Evolutionary conservation across 2,888 invertebrate species (phyloP).

Genomic region (Cryptocephalus primarius): DNA sequence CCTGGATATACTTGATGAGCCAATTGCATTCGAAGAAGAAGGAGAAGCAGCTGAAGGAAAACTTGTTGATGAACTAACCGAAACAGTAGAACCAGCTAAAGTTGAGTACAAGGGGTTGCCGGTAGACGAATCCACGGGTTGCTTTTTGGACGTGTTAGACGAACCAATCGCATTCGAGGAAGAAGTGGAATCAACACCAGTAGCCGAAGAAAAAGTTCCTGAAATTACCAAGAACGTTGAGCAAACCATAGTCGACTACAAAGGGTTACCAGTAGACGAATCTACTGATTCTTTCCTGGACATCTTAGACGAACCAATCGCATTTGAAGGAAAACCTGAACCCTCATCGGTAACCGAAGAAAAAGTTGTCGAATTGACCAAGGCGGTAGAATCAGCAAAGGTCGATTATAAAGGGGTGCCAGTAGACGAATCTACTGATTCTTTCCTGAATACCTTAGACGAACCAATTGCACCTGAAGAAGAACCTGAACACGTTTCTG

Average conservation of each 20-base stretch:
- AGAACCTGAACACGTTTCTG: slow-evolving; percentile 2
- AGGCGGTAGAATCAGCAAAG: slow-evolving; percentile 2
- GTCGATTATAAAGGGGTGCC: slow-evolving; percentile 18
- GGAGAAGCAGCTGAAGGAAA: background rate
- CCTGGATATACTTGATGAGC: slow-evolving; percentile 30
- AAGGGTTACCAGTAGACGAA: slow-evolving; percentile 20
- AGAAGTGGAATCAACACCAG: slow-evolving; percentile 1
- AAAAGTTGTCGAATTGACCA: background rate
- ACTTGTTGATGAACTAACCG: background rate
- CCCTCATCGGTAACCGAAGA: background rate
- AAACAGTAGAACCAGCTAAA: slow-evolving; percentile 1
- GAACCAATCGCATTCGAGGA: slow-evolving; percentile 21
- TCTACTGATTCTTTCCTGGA: slow-evolving; percentile 16
- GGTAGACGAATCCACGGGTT: slow-evolving; percentile 22
- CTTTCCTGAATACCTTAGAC: slow-evolving; percentile 20
- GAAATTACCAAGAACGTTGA: background rate
- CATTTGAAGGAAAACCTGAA: slow-evolving; percentile 16
- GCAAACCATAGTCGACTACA: slow-evolving; percentile 10
- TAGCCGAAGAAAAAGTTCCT: background rate
- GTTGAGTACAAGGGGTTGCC: slow-evolving; percentile 17
- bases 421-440: slow-evolving; percentile 15
- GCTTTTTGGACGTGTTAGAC: slow-evolving; percentile 32
- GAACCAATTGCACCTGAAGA: slow-evolving; percentile 23
- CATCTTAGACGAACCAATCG: slow-evolving; percentile 21
- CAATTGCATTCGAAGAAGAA: slow-evolving; percentile 15